Percentiles rank a stretch among this genome's conserved stretches.
Evolutionary conservation across 2,888 invertebrate species (phyloP).

Genomic region (Ormyrus nitidulus): DNA sequence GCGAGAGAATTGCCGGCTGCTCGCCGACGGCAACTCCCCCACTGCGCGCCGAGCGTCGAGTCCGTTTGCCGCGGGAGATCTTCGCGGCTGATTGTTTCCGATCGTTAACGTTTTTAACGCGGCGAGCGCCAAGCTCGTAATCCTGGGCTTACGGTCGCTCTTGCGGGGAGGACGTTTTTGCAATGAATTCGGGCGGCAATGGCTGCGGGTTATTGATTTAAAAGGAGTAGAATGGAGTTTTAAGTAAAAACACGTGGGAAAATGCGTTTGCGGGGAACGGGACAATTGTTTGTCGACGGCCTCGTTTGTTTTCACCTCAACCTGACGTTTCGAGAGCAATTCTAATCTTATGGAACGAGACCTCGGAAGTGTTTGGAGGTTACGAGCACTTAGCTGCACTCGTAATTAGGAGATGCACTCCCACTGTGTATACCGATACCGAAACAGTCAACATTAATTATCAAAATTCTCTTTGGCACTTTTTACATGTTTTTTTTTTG

Average conservation of each 20-base stretch:
- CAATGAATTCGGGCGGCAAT: neutral
- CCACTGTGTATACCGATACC: too few species aligned
- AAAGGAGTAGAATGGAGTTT: neutral
- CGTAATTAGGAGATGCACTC: too few species aligned
- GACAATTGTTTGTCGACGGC: neutral
- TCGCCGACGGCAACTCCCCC: constrained; percentile 11
- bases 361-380: too few species aligned
- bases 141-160: neutral
- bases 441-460: too few species aligned
- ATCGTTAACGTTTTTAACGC: constrained; percentile 10
- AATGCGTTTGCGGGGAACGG: too few species aligned
- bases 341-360: too few species aligned
- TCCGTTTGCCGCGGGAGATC: neutral
- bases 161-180: neutral
- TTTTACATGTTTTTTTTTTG: too few species aligned
- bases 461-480: too few species aligned
- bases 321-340: too few species aligned
- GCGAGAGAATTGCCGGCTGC: too few species aligned
- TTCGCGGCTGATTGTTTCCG: neutral
- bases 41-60: neutral
- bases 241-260: too few species aligned
- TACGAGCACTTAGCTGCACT: too few species aligned
- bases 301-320: neutral
- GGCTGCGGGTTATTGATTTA: neutral
- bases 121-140: neutral